Evolutionary conservation across 2,888 invertebrate species (phyloP), one percentile per base, ranked within the genome.

Genomic region (Acanthosepion lycidas): DNA sequence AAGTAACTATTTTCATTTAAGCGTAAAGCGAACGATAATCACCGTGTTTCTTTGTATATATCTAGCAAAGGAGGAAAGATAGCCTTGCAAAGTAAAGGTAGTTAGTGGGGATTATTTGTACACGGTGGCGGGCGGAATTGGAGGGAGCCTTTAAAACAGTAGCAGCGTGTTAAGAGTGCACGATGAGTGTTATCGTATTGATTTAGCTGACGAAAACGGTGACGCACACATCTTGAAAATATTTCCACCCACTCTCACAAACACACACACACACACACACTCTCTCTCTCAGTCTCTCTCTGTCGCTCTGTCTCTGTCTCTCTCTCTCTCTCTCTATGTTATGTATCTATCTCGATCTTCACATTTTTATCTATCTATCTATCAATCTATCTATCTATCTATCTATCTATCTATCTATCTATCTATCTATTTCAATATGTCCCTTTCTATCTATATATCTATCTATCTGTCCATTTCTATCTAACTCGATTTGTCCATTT

Each of bases 1-100:
- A 3, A 78, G n/a, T 78, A 78, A 78, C 78, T 78, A 78, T 78
- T 15, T 33, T n/a, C 78, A 78, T 78, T 78, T 78, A 78, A 78
- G 78, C 78, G 78, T 78, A 15, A 78, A n/a, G 78, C 78, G n/a
- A n/a, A 15, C 12, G 78, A n/a, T n/a, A 78, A 78, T 78, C 78
- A 78, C n/a, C 33, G 78, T n/a, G 78, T 78, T n/a, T n/a, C 78
- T 78, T 78, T 78, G 78, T 78, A 78, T 78, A 78, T 78, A 78
- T n/a, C 78, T n/a, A 12, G 78, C 28, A 78, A 9, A 8, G 6
- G 28, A 28, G 28, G 64, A 6, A 9, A 28, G 78, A 78, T 9
- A 18, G 78, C 12, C n/a, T 78, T n/a, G 12, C 4, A 78, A 15
- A 12, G 78, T 78, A 78, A 78, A n/a, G n/a, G n/a, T 78, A n/a